Evolutionary conservation across 2,888 invertebrate species (phyloP).

Genomic region (Alentia gelatinosa): DNA sequence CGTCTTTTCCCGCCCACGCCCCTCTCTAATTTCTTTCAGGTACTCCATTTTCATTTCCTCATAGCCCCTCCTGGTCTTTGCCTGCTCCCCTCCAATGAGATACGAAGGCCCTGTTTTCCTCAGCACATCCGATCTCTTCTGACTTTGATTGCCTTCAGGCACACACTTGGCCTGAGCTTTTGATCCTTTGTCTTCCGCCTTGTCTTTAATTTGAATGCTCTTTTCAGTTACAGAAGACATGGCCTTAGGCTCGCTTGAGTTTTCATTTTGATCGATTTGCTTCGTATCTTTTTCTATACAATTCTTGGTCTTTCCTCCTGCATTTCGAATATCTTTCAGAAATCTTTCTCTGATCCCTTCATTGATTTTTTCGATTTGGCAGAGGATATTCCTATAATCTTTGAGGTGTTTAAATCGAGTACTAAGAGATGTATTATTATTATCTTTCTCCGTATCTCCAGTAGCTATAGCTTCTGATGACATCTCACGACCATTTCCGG

Average conservation of each 20-base stretch:
- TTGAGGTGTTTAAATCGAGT: background rate
- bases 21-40: background rate
- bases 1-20: background rate
- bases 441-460: background rate
- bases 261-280: background rate
- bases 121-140: background rate
- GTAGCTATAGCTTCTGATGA: too few relatives aligned
- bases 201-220: background rate
- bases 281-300: background rate
- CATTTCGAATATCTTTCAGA: background rate
- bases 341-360: background rate
- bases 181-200: background rate
- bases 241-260: background rate
- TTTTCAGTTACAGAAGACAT: too few relatives aligned
- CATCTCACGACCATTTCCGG: too few relatives aligned
- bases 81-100: constrained; percentile 6
- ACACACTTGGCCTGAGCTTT: background rate
- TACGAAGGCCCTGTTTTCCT: background rate
- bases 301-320: background rate
- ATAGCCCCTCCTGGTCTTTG: background rate
- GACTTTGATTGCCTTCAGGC: background rate
- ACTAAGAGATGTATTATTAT: background rate
- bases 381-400: background rate
- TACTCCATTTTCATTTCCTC: constrained; percentile 13
- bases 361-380: background rate